A percentile compares a stretch with the other conserved stretches of the same genome.
These are phyloP conservation scores for Chrysotoxum bicinctum DNA, from an alignment of 2,888 invertebrate genomes.

Conservation along the genomic window DNA sequence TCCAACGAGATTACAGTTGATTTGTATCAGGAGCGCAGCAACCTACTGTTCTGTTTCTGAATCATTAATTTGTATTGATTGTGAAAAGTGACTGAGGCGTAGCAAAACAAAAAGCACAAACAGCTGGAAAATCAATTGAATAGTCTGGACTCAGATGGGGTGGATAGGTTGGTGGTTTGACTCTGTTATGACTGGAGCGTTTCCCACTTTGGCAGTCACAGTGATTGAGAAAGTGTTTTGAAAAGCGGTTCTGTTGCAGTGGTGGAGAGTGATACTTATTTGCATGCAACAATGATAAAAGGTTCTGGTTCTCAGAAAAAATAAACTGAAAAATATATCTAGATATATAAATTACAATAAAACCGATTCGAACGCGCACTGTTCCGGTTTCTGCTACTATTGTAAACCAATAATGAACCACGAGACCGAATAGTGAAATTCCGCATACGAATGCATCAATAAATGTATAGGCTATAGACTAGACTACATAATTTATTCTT, in stretches of 20 bases:
- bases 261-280: background rate
- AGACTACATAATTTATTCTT: too few species aligned
- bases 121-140: background rate
- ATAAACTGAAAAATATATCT: background rate
- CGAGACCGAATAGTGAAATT: too few species aligned
- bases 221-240: background rate
- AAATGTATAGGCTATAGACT: too few species aligned
- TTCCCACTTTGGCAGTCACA: background rate
- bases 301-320: background rate
- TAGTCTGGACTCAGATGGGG: background rate
- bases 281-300: background rate
- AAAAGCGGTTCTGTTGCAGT: background rate
- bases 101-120: background rate
- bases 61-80: conserved; percentile 8
- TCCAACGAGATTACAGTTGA: background rate
- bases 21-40: background rate
- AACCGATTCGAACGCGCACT: too few species aligned
- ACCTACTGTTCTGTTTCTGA: background rate
- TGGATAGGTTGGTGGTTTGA: conserved; percentile 7
- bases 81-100: background rate
- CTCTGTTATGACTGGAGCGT: background rate
- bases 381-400: too few species aligned
- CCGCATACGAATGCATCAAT: too few species aligned
- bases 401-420: too few species aligned
- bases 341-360: too few species aligned